phyloP scores from a whole-genome alignment of 2,888 invertebrate genomes.

The Drosophila lacicola region DNA sequence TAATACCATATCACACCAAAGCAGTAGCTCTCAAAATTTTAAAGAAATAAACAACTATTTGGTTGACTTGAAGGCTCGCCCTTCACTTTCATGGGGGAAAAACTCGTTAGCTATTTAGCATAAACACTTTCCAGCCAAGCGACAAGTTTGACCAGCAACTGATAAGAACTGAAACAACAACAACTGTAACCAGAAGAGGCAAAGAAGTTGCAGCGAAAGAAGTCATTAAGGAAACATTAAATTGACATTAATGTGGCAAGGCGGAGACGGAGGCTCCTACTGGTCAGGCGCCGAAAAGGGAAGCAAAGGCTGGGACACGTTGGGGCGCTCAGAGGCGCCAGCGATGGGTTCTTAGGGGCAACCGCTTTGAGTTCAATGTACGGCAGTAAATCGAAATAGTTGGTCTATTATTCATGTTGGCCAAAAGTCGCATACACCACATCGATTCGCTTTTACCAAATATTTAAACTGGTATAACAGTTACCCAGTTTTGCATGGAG shows the following conservation, averaged over 20 bases:
- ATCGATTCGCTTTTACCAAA: constrained; percentile 71
- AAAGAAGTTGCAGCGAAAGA: constrained; percentile 70
- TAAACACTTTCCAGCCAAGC: constrained; percentile 76
- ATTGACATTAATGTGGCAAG: constrained; percentile 80
- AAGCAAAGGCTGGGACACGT: constrained; percentile 1
- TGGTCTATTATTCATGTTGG: constrained; percentile 57
- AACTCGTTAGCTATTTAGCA: constrained; percentile 81
- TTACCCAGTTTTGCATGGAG: constrained; percentile 68
- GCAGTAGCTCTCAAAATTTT: constrained; percentile 32
- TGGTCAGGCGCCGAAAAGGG: constrained; percentile 30
- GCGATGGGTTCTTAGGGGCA: constrained; percentile 14
- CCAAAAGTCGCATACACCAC: constrained; percentile 30
- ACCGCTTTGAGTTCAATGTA: constrained; percentile 50
- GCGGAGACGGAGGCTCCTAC: constrained; percentile 20
- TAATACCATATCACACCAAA: constrained; percentile 17
- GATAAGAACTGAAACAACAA: constrained; percentile 62
- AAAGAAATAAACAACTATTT: constrained; percentile 35
- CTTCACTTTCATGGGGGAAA: constrained; percentile 57
- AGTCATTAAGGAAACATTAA: constrained; percentile 84
- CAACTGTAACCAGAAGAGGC: constrained; percentile 14
- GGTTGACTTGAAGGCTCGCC: constrained; percentile 4
- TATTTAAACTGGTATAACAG: constrained; percentile 72
- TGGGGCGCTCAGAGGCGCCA: constrained; percentile 19
- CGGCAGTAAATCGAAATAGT: constrained; percentile 68
- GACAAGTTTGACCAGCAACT: constrained; percentile 76